Base-by-base conservation (phyloP, 2,113 vertebrate genomes). In the Cnemophilus loriae region DNA sequence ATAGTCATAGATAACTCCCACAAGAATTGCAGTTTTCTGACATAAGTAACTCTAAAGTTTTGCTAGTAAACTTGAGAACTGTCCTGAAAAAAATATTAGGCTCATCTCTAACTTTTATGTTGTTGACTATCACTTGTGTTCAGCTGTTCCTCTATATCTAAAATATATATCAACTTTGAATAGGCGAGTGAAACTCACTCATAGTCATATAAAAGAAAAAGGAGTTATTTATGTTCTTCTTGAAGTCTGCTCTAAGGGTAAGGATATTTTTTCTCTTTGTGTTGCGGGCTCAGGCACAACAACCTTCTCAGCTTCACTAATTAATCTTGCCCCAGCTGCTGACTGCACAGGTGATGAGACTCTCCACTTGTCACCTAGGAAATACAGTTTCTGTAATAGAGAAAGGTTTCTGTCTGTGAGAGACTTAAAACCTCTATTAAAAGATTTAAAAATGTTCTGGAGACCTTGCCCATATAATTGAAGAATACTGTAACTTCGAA, bases 291-390 rank as follows among this genome's bases (percentile, higher is more conserved):
- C 74, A 91, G 67, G 42, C 63, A 90, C 57, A 89, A 39, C 33
- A 53, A 87, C 49, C 42, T 79, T 85, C 81, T 79, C 87, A 65
- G 49, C 32, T 87, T 89, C 4, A 0, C 55, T 96, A 96, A 96
- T 96, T 95, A 94, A 89, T 96, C 89, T 91, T 90, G 37, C 11
- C 55, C 55, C 55, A 88, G 74, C 22, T 95, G 50, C 84, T 96
- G 93, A 85, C 78, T 95, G 50, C 53, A 87, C 52, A 92, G 87
- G 86, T 91, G 94, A 94, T 95, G 69, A 92, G 64, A 79, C 46
- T 79, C 35, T 83, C 61, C 46, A 27, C 81, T 94, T 95, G 78
- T 88, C 82, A 96, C 46, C 67, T 83, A 85, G 71, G 57, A 95
- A 95, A 89, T 95, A 83, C 21, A 74, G 47, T 71, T 89, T 92